phyloP scores from a whole-genome alignment of 2,888 invertebrate genomes.

The Noctua janthina region DNA sequence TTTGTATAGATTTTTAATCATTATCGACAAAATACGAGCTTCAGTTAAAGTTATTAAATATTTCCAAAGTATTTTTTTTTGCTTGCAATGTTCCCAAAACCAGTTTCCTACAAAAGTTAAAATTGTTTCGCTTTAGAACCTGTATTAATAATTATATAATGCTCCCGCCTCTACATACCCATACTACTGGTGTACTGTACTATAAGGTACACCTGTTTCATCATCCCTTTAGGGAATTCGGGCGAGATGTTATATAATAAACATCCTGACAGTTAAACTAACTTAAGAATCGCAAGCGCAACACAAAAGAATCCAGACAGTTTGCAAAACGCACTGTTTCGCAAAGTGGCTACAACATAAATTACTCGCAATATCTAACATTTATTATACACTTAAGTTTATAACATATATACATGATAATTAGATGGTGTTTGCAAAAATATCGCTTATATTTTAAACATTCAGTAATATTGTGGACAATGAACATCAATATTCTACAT shows the following conservation, averaged over 20 bases:
- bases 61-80: background rate
- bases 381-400: slow-evolving; percentile 45
- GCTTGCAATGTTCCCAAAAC: slow-evolving; percentile 34
- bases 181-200: no score
- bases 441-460: slow-evolving; percentile 43
- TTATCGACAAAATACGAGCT: background rate
- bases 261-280: background rate
- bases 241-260: no score
- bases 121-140: slow-evolving; percentile 15
- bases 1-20: background rate
- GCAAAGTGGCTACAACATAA: slow-evolving; percentile 63
- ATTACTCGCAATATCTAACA: slow-evolving; percentile 53
- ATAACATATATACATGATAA: slow-evolving; percentile 28
- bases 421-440: slow-evolving; percentile 30
- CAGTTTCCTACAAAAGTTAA: background rate
- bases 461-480: slow-evolving; percentile 22
- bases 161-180: no score
- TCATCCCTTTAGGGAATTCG: no score
- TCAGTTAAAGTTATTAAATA: background rate
- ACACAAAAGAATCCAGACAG: background rate
- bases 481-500: slow-evolving; percentile 18
- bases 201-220: no score
- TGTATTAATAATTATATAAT: no score
- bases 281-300: background rate
- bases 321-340: slow-evolving; percentile 26